Conservation (phyloP, 37 sponge, comb jelly and placozoan species). For the Corticium candelabrum region DNA sequence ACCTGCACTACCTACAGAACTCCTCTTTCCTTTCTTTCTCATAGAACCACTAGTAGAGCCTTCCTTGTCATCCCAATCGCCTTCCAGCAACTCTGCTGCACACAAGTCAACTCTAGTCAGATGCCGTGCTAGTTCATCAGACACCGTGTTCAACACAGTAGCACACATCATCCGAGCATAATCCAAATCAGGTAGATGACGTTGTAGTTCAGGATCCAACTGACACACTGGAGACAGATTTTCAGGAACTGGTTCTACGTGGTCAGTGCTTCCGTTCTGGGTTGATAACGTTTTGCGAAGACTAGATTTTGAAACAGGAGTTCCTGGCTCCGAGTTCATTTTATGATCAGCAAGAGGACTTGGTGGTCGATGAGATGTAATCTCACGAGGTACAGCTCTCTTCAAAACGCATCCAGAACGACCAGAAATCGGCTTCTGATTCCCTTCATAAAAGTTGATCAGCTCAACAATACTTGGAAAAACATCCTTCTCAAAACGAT, state of each 20-base stretch:
- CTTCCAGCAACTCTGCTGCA: neutral
- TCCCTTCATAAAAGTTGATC: conserved; percentile 49
- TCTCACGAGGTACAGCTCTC: neutral
- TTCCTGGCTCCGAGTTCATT: neutral
- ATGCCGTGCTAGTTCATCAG: neutral
- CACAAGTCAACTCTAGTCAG: neutral
- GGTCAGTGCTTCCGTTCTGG: neutral
- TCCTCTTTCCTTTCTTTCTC: neutral
- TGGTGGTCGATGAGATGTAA: neutral
- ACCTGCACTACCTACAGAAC: no score
- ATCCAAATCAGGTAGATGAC: neutral
- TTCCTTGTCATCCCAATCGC: neutral
- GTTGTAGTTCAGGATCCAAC: neutral
- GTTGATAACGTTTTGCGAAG: neutral
- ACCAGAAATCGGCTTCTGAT: conserved; percentile 48
- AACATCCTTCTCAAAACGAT: conserved; percentile 60
- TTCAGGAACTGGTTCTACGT: neutral
- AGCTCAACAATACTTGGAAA: conserved; percentile 70
- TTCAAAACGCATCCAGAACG: neutral
- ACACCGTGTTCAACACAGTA: neutral
- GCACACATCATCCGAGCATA: neutral
- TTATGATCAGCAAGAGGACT: neutral
- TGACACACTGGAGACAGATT: neutral
- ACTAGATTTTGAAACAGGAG: neutral
- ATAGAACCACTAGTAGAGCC: neutral